phyloP scores from a whole-genome alignment of 2,888 invertebrate genomes.

The Dascillus cervinus region DNA sequence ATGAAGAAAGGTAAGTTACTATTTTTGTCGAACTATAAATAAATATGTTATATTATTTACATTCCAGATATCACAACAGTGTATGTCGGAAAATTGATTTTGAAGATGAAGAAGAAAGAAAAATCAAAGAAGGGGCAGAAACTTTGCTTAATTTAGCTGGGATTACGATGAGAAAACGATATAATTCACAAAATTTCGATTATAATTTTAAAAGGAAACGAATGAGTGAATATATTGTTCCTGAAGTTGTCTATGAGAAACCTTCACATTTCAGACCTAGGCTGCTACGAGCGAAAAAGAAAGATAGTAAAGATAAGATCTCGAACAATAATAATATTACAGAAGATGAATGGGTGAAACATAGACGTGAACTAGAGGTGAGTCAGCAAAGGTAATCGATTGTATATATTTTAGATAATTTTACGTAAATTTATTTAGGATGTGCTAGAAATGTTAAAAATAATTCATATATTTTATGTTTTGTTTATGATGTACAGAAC shows the following conservation, averaged over 20 bases:
- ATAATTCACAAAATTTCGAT: conserved; percentile 19
- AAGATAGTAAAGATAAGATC: conserved; percentile 31
- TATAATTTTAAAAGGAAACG: conserved; percentile 9
- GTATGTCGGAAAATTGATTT: conserved; percentile 34
- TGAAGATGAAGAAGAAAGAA: conserved; percentile 60
- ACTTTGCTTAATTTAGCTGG: conserved; percentile 71
- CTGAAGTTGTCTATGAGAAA: conserved; percentile 23
- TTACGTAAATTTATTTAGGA: not conserved
- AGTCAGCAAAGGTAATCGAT: conserved; percentile 38
- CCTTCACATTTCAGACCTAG: conserved; percentile 36
- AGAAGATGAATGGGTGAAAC: conserved; percentile 36
- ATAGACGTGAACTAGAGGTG: conserved; percentile 34
- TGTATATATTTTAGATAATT: not conserved
- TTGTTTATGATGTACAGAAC: conserved; percentile 25
- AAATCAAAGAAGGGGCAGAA: conserved; percentile 72
- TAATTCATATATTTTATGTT: conserved; percentile 35
- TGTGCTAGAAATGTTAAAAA: conserved; percentile 29
- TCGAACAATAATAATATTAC: conserved; percentile 26
- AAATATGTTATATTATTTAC: too few relatives aligned
- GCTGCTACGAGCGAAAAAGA: conserved; percentile 32
- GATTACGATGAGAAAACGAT: conserved; percentile 35
- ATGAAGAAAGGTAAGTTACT: conserved; percentile 46
- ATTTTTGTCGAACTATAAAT: too few relatives aligned
- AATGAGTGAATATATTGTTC: conserved; percentile 8
- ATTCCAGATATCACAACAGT: too few relatives aligned